Conservation (phyloP, 2,888 invertebrate species). For the Adela reaumurella region DNA sequence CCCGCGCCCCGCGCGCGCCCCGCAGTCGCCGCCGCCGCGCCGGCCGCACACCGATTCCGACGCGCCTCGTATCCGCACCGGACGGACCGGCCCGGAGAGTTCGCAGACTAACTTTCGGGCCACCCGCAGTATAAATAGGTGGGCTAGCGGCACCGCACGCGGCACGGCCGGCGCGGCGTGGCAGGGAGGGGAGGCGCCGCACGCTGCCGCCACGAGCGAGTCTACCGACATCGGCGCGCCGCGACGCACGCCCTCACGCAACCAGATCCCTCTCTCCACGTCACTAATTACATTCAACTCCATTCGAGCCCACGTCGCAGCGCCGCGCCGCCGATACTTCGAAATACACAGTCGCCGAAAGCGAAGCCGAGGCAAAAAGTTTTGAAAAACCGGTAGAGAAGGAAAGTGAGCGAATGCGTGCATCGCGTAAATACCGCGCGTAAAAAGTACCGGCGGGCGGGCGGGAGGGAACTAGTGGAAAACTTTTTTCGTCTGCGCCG, state of each 20-base stretch:
- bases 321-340: constrained; percentile 1
- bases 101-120: constrained; percentile 6
- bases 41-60: constrained; percentile 6
- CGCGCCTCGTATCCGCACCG: constrained; percentile 7
- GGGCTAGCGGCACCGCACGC: constrained; percentile 44
- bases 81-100: constrained; percentile 5
- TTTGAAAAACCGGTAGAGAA: constrained; percentile 16
- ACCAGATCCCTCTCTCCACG: constrained; percentile 3
- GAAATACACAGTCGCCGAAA: no score
- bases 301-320: no score
- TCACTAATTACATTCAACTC: background rate
- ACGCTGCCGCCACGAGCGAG: constrained; percentile 19
- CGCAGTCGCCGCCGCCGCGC: constrained; percentile 26
- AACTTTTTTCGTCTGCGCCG: constrained; percentile 38
- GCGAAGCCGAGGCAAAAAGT: constrained; percentile 17
- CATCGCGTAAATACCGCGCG: constrained; percentile 45
- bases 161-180: constrained; percentile 31
- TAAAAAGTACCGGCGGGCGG: constrained; percentile 52
- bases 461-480: constrained; percentile 54
- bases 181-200: constrained; percentile 19
- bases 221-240: constrained; percentile 20
- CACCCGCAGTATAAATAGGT: constrained; percentile 39
- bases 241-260: constrained; percentile 28
- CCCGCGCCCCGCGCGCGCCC: constrained; percentile 29
- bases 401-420: constrained; percentile 33